phyloP scores from a whole-genome alignment of 2,797 vertebrate species.

The Labroides dimidiatus region DNA sequence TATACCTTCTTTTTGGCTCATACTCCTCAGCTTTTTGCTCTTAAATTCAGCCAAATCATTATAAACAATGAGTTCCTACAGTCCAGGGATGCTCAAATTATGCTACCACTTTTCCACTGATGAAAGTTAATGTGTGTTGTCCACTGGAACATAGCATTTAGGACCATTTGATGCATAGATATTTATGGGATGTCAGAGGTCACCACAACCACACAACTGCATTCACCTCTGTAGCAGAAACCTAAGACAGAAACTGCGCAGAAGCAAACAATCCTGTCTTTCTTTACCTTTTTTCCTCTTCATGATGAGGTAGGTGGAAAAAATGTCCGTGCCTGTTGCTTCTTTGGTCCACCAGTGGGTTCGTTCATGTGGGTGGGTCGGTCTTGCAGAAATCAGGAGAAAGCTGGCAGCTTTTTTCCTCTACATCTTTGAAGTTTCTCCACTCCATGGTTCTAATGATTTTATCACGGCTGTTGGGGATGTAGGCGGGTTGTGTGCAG shows the following conservation, averaged over 20 bases:
- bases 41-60: not conserved
- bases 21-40: not conserved
- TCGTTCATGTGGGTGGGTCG: conserved; percentile 53
- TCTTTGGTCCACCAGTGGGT: conserved; percentile 42
- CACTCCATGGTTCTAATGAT: conserved; percentile 70
- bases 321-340: conserved; percentile 46
- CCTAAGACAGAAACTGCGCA: not conserved
- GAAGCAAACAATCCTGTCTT: conserved; percentile 6
- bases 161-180: not conserved
- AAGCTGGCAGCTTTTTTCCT: conserved; percentile 72
- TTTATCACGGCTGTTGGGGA: conserved; percentile 72
- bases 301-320: conserved; percentile 49
- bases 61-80: not conserved
- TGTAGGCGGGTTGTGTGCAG: conserved; percentile 37
- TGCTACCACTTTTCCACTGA: not conserved
- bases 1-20: not conserved
- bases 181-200: not conserved
- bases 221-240: not conserved
- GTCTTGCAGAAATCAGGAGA: conserved; percentile 46
- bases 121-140: not conserved
- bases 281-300: conserved; percentile 21
- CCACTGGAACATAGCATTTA: not conserved
- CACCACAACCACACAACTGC: not conserved
- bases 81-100: not conserved
- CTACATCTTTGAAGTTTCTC: conserved; percentile 75